Evolutionary conservation across 2,888 invertebrate species (phyloP).

Genomic region (Rhimphoctona megacephalus): DNA sequence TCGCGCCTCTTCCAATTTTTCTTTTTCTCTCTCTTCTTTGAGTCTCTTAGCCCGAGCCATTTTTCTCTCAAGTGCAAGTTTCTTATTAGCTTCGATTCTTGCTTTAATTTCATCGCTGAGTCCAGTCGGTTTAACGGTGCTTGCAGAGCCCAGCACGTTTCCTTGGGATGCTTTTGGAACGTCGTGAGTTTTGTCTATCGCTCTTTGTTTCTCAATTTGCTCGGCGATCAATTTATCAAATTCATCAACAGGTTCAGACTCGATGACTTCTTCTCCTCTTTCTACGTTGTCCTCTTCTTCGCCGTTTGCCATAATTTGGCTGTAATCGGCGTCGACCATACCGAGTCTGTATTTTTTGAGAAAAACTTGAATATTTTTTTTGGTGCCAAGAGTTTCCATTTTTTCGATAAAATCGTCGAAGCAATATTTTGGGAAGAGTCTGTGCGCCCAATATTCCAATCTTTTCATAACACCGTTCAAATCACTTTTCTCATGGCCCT

Average conservation of each 20-base stretch:
- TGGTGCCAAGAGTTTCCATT: conserved; percentile 93
- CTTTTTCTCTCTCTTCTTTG: conserved; percentile 43
- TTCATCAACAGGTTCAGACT: conserved; percentile 86
- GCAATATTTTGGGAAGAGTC: conserved; percentile 94
- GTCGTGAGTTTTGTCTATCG: neutral
- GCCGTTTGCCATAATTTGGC: conserved; percentile 84
- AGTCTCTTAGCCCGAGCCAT: conserved; percentile 84
- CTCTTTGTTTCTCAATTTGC: conserved; percentile 86
- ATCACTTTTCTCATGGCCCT: conserved; percentile 93
- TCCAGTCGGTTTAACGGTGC: conserved; percentile 66
- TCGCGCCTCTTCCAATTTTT: conserved; percentile 20
- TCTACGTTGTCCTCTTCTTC: conserved; percentile 82
- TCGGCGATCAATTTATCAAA: conserved; percentile 89
- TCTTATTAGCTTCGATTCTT: conserved; percentile 89
- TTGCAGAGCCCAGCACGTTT: conserved; percentile 45
- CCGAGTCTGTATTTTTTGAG: conserved; percentile 89
- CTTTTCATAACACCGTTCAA: conserved; percentile 92
- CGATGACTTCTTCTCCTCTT: conserved; percentile 77
- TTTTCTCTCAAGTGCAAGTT: conserved; percentile 88
- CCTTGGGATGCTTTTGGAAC: neutral
- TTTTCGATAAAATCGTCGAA: conserved; percentile 94
- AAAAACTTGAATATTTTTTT: conserved; percentile 91
- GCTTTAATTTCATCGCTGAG: conserved; percentile 89
- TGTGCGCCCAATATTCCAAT: conserved; percentile 97
- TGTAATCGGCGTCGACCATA: conserved; percentile 83